Percentiles rank a stretch among this genome's conserved stretches.
Conservation (phyloP, 2,113 vertebrate genomes). For the Clarias batrachus region DNA sequence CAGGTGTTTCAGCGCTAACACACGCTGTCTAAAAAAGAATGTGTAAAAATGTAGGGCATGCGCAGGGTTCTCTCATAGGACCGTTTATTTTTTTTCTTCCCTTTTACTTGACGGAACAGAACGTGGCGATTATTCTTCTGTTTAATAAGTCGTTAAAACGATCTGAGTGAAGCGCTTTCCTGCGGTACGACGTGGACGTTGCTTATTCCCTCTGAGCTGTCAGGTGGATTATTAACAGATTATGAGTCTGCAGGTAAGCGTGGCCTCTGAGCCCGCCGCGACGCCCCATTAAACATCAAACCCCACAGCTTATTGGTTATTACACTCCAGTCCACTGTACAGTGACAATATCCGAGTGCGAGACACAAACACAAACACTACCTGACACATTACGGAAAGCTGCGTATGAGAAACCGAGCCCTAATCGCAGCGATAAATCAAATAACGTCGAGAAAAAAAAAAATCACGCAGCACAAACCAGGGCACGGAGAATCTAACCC, state of each 20-base stretch:
- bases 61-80: background rate
- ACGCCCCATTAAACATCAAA: background rate
- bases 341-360: background rate
- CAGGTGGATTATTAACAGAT: background rate
- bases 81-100: too few relatives aligned
- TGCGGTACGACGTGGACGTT: background rate
- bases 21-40: background rate
- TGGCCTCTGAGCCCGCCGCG: background rate
- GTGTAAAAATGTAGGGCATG: background rate
- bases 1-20: background rate
- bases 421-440: background rate
- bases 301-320: background rate
- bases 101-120: background rate
- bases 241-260: background rate
- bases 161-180: background rate
- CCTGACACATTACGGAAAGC: background rate
- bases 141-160: background rate
- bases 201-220: background rate
- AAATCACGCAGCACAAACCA: background rate
- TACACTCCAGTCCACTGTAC: background rate
- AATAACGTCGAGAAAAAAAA: background rate
- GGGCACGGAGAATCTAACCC: background rate
- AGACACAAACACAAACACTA: background rate
- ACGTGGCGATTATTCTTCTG: background rate
- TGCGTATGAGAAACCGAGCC: background rate